Conservation (phyloP, 2,113 vertebrate genomes). For the Salvelinus fontinalis region DNA sequence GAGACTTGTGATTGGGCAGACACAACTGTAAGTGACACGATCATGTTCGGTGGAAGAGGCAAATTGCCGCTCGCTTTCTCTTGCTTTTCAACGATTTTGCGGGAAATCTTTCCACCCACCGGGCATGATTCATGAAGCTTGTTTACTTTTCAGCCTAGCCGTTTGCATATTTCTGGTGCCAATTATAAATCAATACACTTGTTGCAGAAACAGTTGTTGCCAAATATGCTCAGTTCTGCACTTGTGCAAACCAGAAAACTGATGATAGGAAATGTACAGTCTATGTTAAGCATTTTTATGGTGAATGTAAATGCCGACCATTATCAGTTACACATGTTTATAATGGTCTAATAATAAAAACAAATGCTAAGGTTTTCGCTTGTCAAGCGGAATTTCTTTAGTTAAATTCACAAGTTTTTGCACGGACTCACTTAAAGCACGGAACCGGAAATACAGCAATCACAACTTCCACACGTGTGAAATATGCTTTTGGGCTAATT, state of each 20-base stretch:
- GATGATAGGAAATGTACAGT: no score
- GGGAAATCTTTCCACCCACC: slow-evolving; percentile 79
- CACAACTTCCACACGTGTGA: slow-evolving; percentile 71
- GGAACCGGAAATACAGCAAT: slow-evolving; percentile 53
- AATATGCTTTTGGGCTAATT: neutral
- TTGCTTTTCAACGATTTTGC: slow-evolving; percentile 89
- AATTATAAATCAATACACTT: neutral
- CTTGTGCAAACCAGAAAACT: no score
- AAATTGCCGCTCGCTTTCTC: slow-evolving; percentile 60
- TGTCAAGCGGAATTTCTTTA: neutral
- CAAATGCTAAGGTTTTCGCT: no score
- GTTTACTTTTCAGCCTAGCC: neutral
- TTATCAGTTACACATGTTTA: no score
- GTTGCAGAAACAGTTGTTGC: neutral
- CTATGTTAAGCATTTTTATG: no score
- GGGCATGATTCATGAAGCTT: slow-evolving; percentile 43
- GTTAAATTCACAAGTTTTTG: slow-evolving; percentile 31
- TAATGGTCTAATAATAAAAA: no score
- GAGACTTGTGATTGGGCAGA: slow-evolving; percentile 61
- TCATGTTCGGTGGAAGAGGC: slow-evolving; percentile 4
- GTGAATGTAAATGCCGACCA: no score
- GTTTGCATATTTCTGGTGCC: neutral
- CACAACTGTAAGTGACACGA: slow-evolving; percentile 56
- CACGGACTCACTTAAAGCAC: slow-evolving; percentile 50
- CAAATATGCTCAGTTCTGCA: no score